Evolutionary conservation across 2,113 vertebrate species (phyloP), one percentile per base, ranked within the genome.

Genomic region (Ailuropoda melanoleuca): DNA sequence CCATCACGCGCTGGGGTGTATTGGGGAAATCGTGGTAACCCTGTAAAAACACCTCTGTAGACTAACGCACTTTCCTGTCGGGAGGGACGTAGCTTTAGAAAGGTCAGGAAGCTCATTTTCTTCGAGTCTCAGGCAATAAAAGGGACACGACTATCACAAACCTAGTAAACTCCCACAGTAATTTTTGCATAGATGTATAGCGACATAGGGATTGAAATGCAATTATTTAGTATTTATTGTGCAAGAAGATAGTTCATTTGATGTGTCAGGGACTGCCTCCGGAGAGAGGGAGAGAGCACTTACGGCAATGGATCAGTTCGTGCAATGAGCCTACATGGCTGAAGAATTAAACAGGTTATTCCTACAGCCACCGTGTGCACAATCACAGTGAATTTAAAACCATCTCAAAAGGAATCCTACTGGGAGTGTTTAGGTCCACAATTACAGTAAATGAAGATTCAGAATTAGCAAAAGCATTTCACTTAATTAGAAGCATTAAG

Each of bases 81-180:
- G 97, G 86, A 95, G 90, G 80, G 29, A 60, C 91, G 21, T 87
- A 56, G 75, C 29, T 43, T 34, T 53, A 34, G 60, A 72, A 98
- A 97, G 98, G 97, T 98, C 98, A 98, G 80, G 78, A 97, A 97
- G 98, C 98, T 98, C 96, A 87, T 97, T 98, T 97, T 95, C 98
- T 66, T 93, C 37, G 37, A 94, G 84, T 98, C 97, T 83, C 75
- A 72, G 95, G 95, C 92, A 94, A 92, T 95, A 95, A 97, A 97
- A 88, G 43, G 64, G 43, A 66, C 82, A 48, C 68, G 82, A 82
- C 85, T 29, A n/a, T 72, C 84, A 87, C 84, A 68, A 60, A 74
- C 95, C 90, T 80, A 95, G 97, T 84, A 95, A 98, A 97, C 75
- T 93, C 66, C 86, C 88, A 85, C 86, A 58, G 91, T 86, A 96